Conservation (phyloP, 1,140 invertebrate species). For the Megalopta genalis region DNA sequence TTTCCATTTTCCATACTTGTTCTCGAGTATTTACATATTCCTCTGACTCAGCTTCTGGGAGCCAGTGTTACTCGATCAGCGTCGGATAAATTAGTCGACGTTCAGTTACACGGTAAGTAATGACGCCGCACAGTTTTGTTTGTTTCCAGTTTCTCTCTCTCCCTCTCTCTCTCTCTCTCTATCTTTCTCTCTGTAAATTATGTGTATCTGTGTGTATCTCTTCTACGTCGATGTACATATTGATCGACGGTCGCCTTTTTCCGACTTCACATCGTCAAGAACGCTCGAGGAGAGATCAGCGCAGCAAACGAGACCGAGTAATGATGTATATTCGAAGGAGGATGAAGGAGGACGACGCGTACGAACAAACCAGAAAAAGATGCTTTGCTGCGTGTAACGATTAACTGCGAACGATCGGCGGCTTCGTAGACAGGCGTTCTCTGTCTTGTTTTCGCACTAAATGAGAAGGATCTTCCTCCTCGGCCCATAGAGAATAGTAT, state of each 20-base stretch:
- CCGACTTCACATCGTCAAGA: slow-evolving; percentile 40
- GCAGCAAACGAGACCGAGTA: slow-evolving; percentile 36
- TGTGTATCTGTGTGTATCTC: slow-evolving; percentile 16
- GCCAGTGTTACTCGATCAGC: slow-evolving; percentile 28
- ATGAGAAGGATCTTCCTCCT: no score
- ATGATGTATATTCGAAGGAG: slow-evolving; percentile 10
- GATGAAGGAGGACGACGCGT: slow-evolving; percentile 48
- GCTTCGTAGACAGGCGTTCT: neutral
- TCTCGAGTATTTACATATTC: slow-evolving; percentile 23
- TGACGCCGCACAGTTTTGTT: slow-evolving; percentile 19
- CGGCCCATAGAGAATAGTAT: no score
- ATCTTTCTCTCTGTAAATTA: neutral
- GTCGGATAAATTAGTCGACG: slow-evolving; percentile 31
- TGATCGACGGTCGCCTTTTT: slow-evolving; percentile 17
- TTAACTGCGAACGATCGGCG: neutral
- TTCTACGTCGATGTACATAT: slow-evolving; percentile 9
- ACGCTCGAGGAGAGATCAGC: slow-evolving; percentile 56
- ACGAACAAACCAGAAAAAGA: neutral
- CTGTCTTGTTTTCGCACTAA: neutral
- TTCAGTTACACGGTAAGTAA: slow-evolving; percentile 43
- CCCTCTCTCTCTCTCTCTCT: no score
- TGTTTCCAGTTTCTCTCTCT: neutral
- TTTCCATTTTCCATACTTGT: neutral
- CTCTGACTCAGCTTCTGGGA: slow-evolving; percentile 15
- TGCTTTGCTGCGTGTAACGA: neutral